Evolutionary conservation across 2,888 invertebrate genomes (phyloP), one percentile per base, ranked within the genome.

Genomic region (Scrobipalpa atriplicella): DNA sequence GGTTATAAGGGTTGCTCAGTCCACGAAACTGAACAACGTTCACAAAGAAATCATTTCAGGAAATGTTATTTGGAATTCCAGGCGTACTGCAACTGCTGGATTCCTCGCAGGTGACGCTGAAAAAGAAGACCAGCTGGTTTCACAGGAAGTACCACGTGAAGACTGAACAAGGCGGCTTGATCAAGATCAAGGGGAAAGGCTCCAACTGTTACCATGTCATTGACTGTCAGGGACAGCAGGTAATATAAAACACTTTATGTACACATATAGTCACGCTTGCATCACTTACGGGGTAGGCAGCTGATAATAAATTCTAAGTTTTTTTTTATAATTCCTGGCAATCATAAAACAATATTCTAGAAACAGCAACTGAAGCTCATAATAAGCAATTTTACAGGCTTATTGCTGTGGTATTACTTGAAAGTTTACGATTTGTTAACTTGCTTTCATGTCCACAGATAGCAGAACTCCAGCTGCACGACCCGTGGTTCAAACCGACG

Each of bases 161-260:
- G 11, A 21, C 54, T 10, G 19, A 56, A 21, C 54, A 56, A 5
- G 54, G 13, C 10, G 54, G 54, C 29, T 9, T 29, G 54, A 21
- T 56, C 19, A 56, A 21, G 21, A 13, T 56, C 21, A 56, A 56
- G 54, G 21, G 21, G 8, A 56, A 47, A n/a, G 47, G 54, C 21
- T 21, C 54, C 29, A 56, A 56, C 29, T 11, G 10, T 11, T 56
- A 13, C 21, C 54, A 56, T 9, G 13, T 56, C 11, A 56, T 21
- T 11, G 54, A 56, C 54, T 21, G 11, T 11, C 21, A 56, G 2
- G 54, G 54, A 21, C 19, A 56, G 3, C 54, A 21, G 54, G 54
- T 56, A 18, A 18, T 16, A 1, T 1, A 18, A 19, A 52, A 29
- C 29, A 3, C 47, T 39, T 2, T 16, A 43, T 13, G 3, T 11